These are phyloP conservation scores for Pontoporia blainvillei DNA, from an alignment of 2,113 vertebrate species.

Conservation along the genomic window DNA sequence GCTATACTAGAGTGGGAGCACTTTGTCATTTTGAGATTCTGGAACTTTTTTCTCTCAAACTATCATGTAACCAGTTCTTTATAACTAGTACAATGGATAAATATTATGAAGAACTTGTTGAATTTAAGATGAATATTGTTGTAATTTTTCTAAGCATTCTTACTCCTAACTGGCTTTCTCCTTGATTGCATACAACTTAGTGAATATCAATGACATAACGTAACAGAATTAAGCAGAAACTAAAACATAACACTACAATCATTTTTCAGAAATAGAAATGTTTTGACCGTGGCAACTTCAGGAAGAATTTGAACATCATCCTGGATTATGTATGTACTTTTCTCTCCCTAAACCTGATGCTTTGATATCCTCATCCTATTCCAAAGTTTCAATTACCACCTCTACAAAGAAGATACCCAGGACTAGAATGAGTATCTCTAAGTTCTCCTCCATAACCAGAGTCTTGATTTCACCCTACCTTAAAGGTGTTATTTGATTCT, in stretches of 20 bases:
- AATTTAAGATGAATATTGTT: constrained; percentile 37
- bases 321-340: constrained; percentile 13
- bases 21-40: constrained; percentile 1
- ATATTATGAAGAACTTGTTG: constrained; percentile 3
- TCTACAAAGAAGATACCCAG: background rate
- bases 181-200: constrained; percentile 24
- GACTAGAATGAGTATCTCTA: background rate
- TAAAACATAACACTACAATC: background rate
- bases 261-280: background rate
- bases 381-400: background rate
- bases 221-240: constrained; percentile 28
- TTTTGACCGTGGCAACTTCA: constrained; percentile 6
- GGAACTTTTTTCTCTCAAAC: background rate
- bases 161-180: constrained; percentile 4
- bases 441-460: background rate
- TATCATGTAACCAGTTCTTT: background rate
- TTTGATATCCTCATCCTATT: background rate
- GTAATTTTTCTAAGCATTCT: constrained; percentile 37
- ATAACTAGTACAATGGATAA: constrained; percentile 22
- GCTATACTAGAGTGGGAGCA: background rate
- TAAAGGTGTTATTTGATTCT: background rate
- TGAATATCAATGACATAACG: background rate
- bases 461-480: background rate
- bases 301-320: constrained; percentile 36
- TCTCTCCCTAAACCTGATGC: background rate